Evolutionary conservation across 2,113 vertebrate species (phyloP), one percentile per base, ranked within the genome.

Genomic region (Silurus glanis): DNA sequence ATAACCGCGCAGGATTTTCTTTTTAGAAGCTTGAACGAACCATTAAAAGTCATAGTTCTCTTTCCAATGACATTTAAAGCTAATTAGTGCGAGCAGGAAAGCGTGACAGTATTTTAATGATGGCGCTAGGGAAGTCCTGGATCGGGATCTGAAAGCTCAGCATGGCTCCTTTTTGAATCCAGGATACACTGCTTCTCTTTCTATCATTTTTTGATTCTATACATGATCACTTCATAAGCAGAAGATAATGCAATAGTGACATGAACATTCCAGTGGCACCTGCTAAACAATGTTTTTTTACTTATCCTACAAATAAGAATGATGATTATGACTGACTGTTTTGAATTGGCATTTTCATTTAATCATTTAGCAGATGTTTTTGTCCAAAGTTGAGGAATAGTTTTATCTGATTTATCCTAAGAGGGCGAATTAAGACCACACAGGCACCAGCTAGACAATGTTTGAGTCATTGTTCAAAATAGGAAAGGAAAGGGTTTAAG

Each of bases 11-110:
- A 13, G 89, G 89, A 80, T 19, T 71, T 82, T n/a, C 53, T 28
- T 59, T 58, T 28, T 21, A 37, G 23, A 69, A 37, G 85, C 53
- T n/a, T 55, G 21, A 25, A 16, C 55, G n/a, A 72, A 14, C 13
- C 25, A 62, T 84, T 87, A 56, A 10, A 66, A 78, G 45, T 74
- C 45, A 62, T 37, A 71, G 62, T 10, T 58, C 80, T 85, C 71
- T 88, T 19, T 47, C 89, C 89, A 87, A 88, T 88, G 90, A 88
- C 85, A 61, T 82, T 80, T 87, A 80, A 67, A 87, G 91, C 85
- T 91, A 89, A 86, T 86, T 79, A 89, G 82, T 59, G 51, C 71
- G 83, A 55, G 87, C 69, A 83, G n/a, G 74, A 69, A 83, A 45
- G 71, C 5, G 28, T 80, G 28, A n/a, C 51, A 51, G 62, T 83